phyloP scores from a whole-genome alignment of 1,140 invertebrate species.

The Calliopsis andreniformis region DNA sequence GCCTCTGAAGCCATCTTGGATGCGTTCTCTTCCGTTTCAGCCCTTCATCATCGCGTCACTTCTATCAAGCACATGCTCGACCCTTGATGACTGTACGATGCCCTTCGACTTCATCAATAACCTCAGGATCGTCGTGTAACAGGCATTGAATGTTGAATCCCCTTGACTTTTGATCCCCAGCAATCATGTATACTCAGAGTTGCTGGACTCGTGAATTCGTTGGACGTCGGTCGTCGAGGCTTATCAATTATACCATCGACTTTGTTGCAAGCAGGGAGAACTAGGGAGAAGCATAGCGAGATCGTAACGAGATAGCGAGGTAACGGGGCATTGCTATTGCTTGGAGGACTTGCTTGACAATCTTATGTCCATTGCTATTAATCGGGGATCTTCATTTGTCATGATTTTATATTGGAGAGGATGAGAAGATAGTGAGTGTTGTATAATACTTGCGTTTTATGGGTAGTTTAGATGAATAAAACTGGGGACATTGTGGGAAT shows the following conservation, averaged over 20 bases:
- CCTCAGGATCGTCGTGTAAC: slow-evolving; percentile 1
- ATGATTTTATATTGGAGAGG: not conserved
- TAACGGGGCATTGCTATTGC: slow-evolving; percentile 46
- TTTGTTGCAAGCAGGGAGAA: not conserved
- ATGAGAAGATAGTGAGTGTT: too few species aligned
- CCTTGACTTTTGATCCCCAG: slow-evolving; percentile 18
- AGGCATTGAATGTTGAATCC: slow-evolving; percentile 46
- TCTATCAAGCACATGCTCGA: slow-evolving; percentile 52
- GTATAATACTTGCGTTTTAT: too few species aligned
- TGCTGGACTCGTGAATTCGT: not conserved
- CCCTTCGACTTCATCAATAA: slow-evolving; percentile 22
- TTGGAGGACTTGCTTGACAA: not conserved
- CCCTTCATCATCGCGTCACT: slow-evolving; percentile 33
- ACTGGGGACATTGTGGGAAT: too few species aligned
- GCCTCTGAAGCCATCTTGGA: not conserved
- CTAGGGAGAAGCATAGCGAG: not conserved
- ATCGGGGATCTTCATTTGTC: slow-evolving; percentile 35
- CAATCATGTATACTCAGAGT: not conserved
- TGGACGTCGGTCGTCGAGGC: not conserved
- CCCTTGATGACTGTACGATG: not conserved
- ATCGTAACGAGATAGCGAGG: not conserved
- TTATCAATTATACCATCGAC: slow-evolving; percentile 10
- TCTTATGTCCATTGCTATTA: slow-evolving; percentile 1
- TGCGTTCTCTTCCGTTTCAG: not conserved
- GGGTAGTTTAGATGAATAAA: too few species aligned